Base-by-base conservation (phyloP, 2,888 invertebrate genomes). In the Polydrusus pterygomalis region DNA sequence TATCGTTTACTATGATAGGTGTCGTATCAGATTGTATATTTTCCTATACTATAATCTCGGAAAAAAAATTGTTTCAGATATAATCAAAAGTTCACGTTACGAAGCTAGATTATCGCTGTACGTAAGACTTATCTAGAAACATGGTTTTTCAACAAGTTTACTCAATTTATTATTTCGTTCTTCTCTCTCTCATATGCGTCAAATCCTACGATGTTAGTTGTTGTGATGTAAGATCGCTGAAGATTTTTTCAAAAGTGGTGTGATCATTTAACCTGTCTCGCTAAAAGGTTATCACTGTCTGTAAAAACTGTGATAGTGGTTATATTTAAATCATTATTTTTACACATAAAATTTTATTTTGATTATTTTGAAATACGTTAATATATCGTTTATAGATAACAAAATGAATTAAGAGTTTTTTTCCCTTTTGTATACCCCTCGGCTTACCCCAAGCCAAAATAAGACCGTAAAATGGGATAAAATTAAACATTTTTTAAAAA, bases 251-350 rank as follows among this genome's bases (percentile, higher is more conserved):
- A 54, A 54, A 47, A 30, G 54, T 54, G 54, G 54, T 54, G 54
- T 54, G 54, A 54, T 54, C 25, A n/a, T 25, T n/a, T 54, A 54
- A 54, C 54, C 54, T 54, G 54, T 54, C 54, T 13, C 54, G 30
- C 11, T n/a, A 8, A n/a, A 54, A 54, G 54, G 54, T 54, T 54
- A 54, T 54, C 54, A 30, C 25, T 30, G 54, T 54, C 54, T 54
- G 54, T 30, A 13, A 30, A 54, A 54, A 54, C 54, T n/a, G 54
- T 17, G 54, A 30, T 54, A 30, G 11, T 25, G 25, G 11, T 25
- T n/a, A 7, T n/a, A 20, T 54, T 54, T 54, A 54, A 54, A 20
- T 20, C 1, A 7, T 54, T 54, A 54, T 54, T 54, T 54, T 54
- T 54, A 25, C 25, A 30, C 54, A 54, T 30, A 30, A 49, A 49